phyloP scores from a whole-genome alignment of 2,113 vertebrate species.

The Zosterops hypoxanthus region DNA sequence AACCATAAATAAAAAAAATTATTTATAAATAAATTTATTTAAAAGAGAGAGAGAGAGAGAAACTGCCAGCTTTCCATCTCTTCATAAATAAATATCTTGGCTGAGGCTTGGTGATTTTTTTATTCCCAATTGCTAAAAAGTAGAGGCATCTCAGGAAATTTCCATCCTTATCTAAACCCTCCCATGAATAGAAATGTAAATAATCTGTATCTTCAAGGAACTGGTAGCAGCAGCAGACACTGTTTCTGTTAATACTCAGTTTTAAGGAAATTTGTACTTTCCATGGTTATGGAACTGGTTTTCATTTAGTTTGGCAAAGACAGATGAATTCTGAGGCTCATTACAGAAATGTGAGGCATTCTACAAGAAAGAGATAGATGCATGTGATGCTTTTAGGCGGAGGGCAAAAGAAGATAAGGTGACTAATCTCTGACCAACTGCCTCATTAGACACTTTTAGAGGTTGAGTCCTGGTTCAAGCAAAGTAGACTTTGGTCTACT shows the following conservation, averaged over 20 bases:
- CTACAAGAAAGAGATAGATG: background rate
- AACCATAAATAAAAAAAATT: background rate
- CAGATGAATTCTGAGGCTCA: background rate
- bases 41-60: too few relatives aligned
- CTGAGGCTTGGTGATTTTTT: slow-evolving; percentile 1
- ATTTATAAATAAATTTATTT: too few relatives aligned
- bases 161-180: background rate
- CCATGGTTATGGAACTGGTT: background rate
- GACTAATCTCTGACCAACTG: background rate
- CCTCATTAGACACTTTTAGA: background rate
- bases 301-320: slow-evolving; percentile 4
- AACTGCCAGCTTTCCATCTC: background rate
- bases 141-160: background rate
- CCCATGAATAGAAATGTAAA: background rate
- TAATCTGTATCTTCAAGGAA: background rate
- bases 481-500: background rate
- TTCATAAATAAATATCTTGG: slow-evolving; percentile 25
- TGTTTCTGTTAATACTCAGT: background rate
- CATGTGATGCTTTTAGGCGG: background rate
- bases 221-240: background rate
- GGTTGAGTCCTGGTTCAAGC: background rate
- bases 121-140: background rate
- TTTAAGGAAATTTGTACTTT: background rate
- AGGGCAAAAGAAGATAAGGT: background rate
- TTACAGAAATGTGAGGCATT: slow-evolving; percentile 3